A percentile compares a stretch with the other conserved stretches of the same genome.
Conservation (phyloP, 2,888 invertebrate genomes). For the Notodonta dromedarius region DNA sequence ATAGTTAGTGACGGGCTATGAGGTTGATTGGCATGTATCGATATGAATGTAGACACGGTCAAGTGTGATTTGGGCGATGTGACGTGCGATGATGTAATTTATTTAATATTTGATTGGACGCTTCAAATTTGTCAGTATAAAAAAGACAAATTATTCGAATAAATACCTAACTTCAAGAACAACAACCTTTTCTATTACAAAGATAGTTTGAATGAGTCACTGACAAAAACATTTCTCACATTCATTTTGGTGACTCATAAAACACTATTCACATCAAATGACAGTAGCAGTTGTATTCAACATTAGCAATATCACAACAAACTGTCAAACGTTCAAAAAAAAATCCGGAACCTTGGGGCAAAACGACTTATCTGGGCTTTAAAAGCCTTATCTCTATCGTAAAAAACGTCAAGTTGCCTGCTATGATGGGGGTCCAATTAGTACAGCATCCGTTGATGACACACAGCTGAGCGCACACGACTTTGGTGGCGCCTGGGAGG, state of each 20-base stretch:
- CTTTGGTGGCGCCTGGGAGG: constrained; percentile 58
- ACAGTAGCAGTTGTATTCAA: neutral
- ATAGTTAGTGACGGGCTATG: constrained; percentile 67
- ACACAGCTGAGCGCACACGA: constrained; percentile 50
- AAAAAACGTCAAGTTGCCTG: constrained; percentile 32
- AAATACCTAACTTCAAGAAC: too few species aligned
- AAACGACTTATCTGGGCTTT: constrained; percentile 11
- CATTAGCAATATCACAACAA: neutral
- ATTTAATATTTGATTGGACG: constrained; percentile 28
- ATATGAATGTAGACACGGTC: constrained; percentile 59
- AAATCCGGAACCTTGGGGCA: neutral
- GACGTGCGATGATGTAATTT: constrained; percentile 52
- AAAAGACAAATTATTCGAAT: too few species aligned
- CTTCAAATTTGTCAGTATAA: neutral
- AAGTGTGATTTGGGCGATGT: constrained; percentile 61
- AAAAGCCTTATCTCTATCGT: constrained; percentile 36
- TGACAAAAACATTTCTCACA: neutral
- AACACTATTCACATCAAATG: neutral
- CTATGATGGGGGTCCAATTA: constrained; percentile 67
- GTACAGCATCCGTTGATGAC: constrained; percentile 57
- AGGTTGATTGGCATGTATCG: constrained; percentile 71
- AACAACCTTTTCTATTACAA: too few species aligned
- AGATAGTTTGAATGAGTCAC: too few species aligned
- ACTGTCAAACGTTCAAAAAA: neutral
- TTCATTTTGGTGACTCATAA: neutral